Base-by-base conservation (phyloP, 2,888 invertebrate genomes). In the Chloroclysta siterata region DNA sequence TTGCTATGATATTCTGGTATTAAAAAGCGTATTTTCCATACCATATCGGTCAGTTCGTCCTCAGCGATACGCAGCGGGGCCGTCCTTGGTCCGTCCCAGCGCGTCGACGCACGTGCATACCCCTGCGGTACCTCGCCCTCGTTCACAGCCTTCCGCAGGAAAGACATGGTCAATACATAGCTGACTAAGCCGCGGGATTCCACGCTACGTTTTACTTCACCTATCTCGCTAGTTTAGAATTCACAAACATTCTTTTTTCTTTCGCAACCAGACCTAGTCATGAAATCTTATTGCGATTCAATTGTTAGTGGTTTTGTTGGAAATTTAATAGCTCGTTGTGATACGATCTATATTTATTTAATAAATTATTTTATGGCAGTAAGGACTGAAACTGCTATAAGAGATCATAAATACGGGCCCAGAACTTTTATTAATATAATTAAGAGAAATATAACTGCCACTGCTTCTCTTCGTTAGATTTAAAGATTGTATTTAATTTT, bases 141-240 rank as follows among this genome's bases (percentile, higher is more conserved):
- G 41, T 79, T 84, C 42, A 90, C 75, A 1, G 90, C 90, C 67
- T 86, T 89, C 73, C 90, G 88, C 62, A 91, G 72, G 46, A 46
- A 46, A 46, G 46, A 46, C 17, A 46, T 46, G 46, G 46, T 46
- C 15, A 46, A 46, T 44, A 44, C 39, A 10, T 42, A 42, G 17
- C 17, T 46, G 46, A 17, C 11, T 46, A 46, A 22, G 22, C 22
- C 22, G 22, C 22, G 3, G 22, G 22, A 2, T 22, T 22, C 22
- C 22, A 2, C 36, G 11, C 36, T 39, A 39, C 11, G 36, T 39
- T 39, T 11, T 39, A 11, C 36, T 39, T 10, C 36, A 39, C 11
- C 33, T 6, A 5, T 33, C 6, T 33, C 33, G 33, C 5, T 33
- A 33, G 8, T 22, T 22, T 2, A 22, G 22, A 3, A 22, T 22